Conservation (phyloP, 2,888 invertebrate species). For the Lithodes maja region DNA sequence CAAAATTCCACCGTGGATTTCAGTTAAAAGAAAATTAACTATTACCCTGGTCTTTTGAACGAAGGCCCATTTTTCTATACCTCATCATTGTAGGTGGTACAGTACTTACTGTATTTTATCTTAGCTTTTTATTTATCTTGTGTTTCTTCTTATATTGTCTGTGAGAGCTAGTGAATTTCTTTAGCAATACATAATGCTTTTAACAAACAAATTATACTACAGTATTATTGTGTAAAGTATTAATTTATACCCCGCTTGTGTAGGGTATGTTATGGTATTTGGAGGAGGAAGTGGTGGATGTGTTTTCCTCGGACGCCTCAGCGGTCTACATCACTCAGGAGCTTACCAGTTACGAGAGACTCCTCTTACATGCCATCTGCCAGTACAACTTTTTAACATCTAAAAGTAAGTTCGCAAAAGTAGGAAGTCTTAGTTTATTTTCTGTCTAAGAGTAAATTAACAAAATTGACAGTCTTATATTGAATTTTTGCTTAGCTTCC, state of each 20-base stretch:
- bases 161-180: neutral
- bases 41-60: no score
- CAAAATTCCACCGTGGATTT: no score
- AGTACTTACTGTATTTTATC: no score
- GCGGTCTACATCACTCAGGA: conserved; percentile 51
- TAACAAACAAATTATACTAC: neutral
- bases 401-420: conserved; percentile 47
- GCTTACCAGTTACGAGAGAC: conserved; percentile 52
- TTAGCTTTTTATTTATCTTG: no score
- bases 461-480: no score
- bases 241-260: neutral
- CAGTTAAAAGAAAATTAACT: no score
- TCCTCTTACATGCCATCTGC: conserved; percentile 54
- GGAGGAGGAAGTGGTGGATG: conserved; percentile 54
- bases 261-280: conserved; percentile 52
- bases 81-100: no score
- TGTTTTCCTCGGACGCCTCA: conserved; percentile 33
- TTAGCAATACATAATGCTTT: neutral
- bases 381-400: conserved; percentile 55
- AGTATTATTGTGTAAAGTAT: neutral
- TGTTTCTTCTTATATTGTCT: no score
- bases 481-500: no score
- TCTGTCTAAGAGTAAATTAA: no score
- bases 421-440: no score
- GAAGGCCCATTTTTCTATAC: no score